A percentile compares a stretch with the other conserved stretches of the same genome.
Evolutionary conservation across 92 coral and sea anemone species (phyloP).

Genomic region (Porites rus): DNA sequence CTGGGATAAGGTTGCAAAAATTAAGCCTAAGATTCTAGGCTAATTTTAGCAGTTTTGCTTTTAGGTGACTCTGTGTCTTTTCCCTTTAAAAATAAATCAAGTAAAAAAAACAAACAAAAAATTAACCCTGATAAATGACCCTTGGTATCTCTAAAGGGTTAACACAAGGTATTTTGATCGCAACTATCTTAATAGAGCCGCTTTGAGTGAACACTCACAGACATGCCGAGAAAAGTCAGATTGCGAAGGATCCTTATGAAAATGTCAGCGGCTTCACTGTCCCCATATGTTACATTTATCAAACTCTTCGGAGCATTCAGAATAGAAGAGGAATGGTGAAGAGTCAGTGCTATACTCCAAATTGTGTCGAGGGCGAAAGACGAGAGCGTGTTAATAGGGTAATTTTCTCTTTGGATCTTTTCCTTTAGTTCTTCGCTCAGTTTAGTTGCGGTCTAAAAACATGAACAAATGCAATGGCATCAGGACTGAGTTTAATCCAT

Average conservation of each 20-base stretch:
- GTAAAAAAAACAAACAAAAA: no score
- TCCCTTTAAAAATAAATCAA: no score
- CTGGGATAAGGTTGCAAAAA: no score
- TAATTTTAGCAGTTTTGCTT: no score
- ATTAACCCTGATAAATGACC: no score
- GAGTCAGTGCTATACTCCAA: slow-evolving; percentile 83
- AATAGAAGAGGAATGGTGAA: slow-evolving; percentile 66
- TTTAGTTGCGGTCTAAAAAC: slow-evolving; percentile 66
- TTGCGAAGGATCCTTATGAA: slow-evolving; percentile 53
- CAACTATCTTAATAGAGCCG: no score
- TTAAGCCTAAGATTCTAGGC: no score
- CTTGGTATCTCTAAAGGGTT: no score
- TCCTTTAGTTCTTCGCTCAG: slow-evolving; percentile 53
- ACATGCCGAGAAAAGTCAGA: slow-evolving; percentile 77
- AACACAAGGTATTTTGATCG: no score
- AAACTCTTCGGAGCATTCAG: slow-evolving; percentile 61
- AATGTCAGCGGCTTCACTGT: slow-evolving; percentile 32
- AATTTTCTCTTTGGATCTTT: slow-evolving; percentile 14
- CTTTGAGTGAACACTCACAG: slow-evolving; percentile 58
- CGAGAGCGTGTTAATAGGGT: slow-evolving; percentile 61
- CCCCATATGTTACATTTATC: slow-evolving; percentile 49
- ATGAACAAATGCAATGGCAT: no score
- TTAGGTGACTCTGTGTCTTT: no score
- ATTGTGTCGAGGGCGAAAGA: slow-evolving; percentile 84
- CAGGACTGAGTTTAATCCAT: no score